Conservation (phyloP, 2,797 vertebrate genomes). For the Tenualosa thibaudeaui region DNA sequence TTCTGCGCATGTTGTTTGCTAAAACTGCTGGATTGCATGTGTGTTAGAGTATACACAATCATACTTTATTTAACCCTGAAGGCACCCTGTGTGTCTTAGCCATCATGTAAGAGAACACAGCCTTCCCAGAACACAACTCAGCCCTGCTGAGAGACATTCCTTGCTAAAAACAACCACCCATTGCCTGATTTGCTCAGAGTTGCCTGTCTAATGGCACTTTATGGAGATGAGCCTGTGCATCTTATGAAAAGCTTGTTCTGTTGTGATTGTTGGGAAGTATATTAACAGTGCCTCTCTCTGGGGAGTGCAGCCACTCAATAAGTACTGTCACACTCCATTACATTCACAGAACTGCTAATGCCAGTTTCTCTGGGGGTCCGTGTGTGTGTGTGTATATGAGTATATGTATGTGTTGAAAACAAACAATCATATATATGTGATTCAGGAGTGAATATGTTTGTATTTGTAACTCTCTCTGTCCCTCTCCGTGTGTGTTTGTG, state of each 20-base stretch:
- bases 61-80: too few relatives aligned
- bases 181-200: neutral
- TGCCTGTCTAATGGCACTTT: slow-evolving; percentile 64
- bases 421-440: too few relatives aligned
- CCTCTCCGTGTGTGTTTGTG: neutral
- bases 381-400: neutral
- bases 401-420: too few relatives aligned
- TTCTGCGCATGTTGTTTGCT: neutral
- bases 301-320: slow-evolving; percentile 55
- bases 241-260: slow-evolving; percentile 73
- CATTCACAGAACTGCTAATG: slow-evolving; percentile 20
- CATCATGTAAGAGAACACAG: too few relatives aligned
- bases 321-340: slow-evolving; percentile 55
- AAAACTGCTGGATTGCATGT: neutral
- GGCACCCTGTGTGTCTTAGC: neutral
- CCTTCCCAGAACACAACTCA: too few relatives aligned
- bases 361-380: neutral
- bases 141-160: neutral
- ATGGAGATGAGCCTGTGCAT: slow-evolving; percentile 58
- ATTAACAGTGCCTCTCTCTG: slow-evolving; percentile 61
- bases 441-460: neutral
- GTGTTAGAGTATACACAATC: neutral
- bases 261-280: slow-evolving; percentile 63
- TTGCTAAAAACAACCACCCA: neutral
- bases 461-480: neutral